Evolutionary conservation across 2,888 invertebrate genomes (phyloP).

Genomic region (Cryptophagus acutangulus): DNA sequence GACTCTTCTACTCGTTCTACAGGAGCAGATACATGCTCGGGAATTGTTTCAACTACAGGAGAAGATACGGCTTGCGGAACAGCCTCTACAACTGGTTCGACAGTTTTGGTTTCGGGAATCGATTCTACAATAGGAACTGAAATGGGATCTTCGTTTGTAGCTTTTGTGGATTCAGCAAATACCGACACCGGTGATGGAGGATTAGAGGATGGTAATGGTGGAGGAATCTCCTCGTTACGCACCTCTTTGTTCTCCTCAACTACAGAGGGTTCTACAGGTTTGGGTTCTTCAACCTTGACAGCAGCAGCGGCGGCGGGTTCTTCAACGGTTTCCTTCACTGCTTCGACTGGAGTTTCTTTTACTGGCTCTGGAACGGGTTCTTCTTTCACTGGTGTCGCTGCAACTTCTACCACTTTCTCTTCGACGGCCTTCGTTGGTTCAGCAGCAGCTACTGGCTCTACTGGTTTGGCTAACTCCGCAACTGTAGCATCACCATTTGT

Average conservation of each 20-base stretch:
- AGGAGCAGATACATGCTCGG: conserved; percentile 5
- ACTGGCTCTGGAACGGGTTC: conserved; percentile 15
- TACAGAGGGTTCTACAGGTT: conserved; percentile 30
- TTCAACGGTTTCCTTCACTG: conserved; percentile 22
- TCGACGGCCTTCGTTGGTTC: conserved; percentile 17
- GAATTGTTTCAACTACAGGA: conserved; percentile 10
- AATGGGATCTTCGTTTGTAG: conserved; percentile 40
- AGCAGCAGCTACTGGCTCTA: conserved; percentile 9
- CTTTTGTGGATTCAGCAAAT: conserved; percentile 66
- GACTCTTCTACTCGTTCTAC: conserved; percentile 8
- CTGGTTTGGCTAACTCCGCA: conserved; percentile 15
- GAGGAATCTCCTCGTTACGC: conserved; percentile 64
- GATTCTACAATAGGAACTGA: conserved; percentile 24
- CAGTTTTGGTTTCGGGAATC: conserved; percentile 11
- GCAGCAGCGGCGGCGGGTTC: too few relatives aligned
- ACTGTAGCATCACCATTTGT: conserved; percentile 29
- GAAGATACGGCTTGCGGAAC: conserved; percentile 12
- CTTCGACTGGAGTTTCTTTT: conserved; percentile 16
- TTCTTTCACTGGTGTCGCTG: conserved; percentile 11
- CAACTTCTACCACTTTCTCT: conserved; percentile 6
- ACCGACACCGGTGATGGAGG: conserved; percentile 72
- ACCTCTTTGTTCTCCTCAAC: conserved; percentile 48
- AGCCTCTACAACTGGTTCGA: conserved; percentile 12
- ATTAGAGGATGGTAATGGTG: conserved; percentile 68
- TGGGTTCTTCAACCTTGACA: conserved; percentile 21